Evolutionary conservation across 2,888 invertebrate genomes (phyloP).

Genomic region (Mechanitis mazaeus): DNA sequence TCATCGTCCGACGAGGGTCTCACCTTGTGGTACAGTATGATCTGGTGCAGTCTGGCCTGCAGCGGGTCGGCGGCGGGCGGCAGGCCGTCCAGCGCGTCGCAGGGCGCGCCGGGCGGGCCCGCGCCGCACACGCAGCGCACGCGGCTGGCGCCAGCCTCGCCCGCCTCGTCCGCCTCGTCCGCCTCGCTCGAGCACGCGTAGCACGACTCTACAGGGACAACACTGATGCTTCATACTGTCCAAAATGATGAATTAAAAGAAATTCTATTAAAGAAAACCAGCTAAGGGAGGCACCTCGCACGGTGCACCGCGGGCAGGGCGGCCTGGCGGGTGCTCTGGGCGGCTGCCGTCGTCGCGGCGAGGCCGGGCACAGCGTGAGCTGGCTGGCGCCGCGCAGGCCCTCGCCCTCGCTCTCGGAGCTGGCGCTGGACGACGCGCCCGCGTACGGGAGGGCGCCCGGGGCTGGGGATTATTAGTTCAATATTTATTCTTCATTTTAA

Average conservation of each 20-base stretch:
- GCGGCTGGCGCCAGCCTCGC: slow-evolving; percentile 29
- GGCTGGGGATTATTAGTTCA: too few relatives aligned
- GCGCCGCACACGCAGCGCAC: slow-evolving; percentile 35
- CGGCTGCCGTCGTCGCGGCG: slow-evolving; percentile 49
- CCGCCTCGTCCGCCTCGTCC: slow-evolving; percentile 40
- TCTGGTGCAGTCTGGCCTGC: slow-evolving; percentile 87
- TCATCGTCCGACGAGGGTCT: not conserved
- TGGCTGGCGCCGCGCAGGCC: slow-evolving; percentile 48
- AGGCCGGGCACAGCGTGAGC: slow-evolving; percentile 64
- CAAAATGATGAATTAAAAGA: too few relatives aligned
- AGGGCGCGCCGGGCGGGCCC: slow-evolving; percentile 31
- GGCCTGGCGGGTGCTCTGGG: slow-evolving; percentile 39
- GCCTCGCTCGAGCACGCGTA: slow-evolving; percentile 39
- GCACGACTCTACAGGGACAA: slow-evolving; percentile 9
- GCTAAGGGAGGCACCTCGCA: slow-evolving; percentile 4
- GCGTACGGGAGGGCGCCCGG: slow-evolving; percentile 27
- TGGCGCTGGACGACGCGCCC: slow-evolving; percentile 56
- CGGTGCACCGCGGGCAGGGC: slow-evolving; percentile 11
- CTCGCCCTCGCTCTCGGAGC: slow-evolving; percentile 63
- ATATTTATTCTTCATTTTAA: too few relatives aligned
- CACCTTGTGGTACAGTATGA: slow-evolving; percentile 88
- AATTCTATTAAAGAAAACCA: too few relatives aligned
- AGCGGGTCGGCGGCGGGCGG: slow-evolving; percentile 82
- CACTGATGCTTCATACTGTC: too few relatives aligned
- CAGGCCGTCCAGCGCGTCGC: slow-evolving; percentile 84